Evolutionary conservation across 2,888 invertebrate species (phyloP).

Genomic region (Anticlea derivata): DNA sequence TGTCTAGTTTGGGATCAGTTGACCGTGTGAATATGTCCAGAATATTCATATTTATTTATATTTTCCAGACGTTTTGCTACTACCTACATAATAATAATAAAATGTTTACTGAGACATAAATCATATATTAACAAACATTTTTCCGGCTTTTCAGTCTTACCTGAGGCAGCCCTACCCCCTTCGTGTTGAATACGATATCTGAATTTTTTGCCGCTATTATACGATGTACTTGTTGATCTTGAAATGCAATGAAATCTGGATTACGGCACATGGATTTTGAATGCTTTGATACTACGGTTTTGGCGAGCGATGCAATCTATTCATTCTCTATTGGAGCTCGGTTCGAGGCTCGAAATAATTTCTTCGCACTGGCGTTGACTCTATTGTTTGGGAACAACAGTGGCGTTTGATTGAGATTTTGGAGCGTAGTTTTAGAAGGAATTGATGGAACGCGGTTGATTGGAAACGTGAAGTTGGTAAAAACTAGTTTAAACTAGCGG

Average conservation of each 20-base stretch:
- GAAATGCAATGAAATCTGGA: conserved; percentile 33
- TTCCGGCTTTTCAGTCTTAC: background rate
- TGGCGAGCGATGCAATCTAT: conserved; percentile 12
- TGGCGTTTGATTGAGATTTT: conserved; percentile 18
- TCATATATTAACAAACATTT: background rate
- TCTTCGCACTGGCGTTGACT: background rate
- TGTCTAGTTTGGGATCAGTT: too few species aligned
- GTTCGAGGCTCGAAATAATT: conserved; percentile 14
- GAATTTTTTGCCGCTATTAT: conserved; percentile 42
- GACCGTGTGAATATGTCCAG: too few species aligned
- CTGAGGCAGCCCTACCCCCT: background rate
- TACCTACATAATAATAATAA: too few species aligned
- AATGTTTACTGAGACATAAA: too few species aligned
- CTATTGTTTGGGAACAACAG: conserved; percentile 16
- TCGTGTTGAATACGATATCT: conserved; percentile 43
- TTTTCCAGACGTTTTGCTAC: too few species aligned
- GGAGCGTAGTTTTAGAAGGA: conserved; percentile 4
- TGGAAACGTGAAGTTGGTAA: too few species aligned
- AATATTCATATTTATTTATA: too few species aligned
- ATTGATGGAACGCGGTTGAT: conserved; percentile 10
- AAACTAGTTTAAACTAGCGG: too few species aligned
- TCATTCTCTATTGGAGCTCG: background rate
- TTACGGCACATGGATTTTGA: conserved; percentile 10
- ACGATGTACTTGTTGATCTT: conserved; percentile 50
- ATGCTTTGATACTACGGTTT: conserved; percentile 8